Conservation (phyloP, 2,797 vertebrate genomes). For the Nasua narica region DNA sequence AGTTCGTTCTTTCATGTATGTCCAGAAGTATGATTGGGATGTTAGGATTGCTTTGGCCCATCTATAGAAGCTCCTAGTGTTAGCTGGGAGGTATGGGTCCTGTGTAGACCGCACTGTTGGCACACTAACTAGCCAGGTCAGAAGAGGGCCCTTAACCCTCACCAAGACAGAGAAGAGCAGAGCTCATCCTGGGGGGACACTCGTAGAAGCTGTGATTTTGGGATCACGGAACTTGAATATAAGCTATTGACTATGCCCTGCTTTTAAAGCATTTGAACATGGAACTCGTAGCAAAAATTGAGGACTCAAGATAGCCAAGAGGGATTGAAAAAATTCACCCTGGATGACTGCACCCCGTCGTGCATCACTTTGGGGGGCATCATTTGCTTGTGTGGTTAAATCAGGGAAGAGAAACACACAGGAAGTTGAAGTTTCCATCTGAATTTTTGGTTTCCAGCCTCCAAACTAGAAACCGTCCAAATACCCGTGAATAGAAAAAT, state of each 20-base stretch:
- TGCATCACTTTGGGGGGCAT: neutral
- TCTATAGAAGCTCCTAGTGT: too few relatives aligned
- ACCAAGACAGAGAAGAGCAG: rapidly evolving
- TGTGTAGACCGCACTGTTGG: rapidly evolving
- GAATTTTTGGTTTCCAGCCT: neutral
- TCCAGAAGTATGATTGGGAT: neutral
- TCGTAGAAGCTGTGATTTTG: neutral
- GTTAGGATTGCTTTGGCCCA: neutral
- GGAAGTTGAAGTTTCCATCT: neutral
- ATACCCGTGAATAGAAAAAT: neutral
- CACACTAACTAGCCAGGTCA: too few relatives aligned
- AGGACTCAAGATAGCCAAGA: neutral
- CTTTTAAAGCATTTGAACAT: neutral
- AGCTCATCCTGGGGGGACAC: neutral
- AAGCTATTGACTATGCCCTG: neutral
- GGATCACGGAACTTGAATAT: rapidly evolving
- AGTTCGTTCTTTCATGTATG: neutral
- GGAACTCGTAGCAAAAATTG: neutral
- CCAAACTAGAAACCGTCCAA: neutral
- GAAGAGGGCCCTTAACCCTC: neutral
- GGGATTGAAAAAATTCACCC: neutral
- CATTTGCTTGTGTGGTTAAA: neutral
- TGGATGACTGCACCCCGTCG: rapidly evolving
- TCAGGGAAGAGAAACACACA: neutral
- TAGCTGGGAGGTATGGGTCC: rapidly evolving